phyloP scores from a whole-genome alignment of 2,888 invertebrate species.

The Barypeithes pellucidus region DNA sequence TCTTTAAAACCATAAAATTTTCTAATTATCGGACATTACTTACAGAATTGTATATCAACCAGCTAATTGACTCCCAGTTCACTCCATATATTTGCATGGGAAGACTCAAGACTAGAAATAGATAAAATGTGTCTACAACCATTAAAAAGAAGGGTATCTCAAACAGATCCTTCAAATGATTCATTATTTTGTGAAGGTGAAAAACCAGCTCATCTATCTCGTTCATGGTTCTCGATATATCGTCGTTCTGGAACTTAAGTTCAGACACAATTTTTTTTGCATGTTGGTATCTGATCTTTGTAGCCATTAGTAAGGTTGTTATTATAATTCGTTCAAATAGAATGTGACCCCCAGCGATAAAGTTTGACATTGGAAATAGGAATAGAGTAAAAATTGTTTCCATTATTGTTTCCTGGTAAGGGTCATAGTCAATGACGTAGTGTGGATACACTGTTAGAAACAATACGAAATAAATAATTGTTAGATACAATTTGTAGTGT shows the following conservation, averaged over 20 bases:
- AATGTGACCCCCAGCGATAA: not conserved
- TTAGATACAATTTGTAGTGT: too few relatives aligned
- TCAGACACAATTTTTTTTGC: too few relatives aligned
- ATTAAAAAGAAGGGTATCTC: not conserved
- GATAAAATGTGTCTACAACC: not conserved
- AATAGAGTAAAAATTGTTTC: not conserved
- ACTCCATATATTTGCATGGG: not conserved
- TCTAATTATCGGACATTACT: too few relatives aligned
- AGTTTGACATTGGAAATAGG: not conserved
- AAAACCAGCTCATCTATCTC: not conserved
- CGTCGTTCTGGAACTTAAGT: not conserved
- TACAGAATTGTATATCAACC: not conserved
- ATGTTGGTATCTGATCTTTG: too few relatives aligned
- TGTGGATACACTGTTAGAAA: not conserved
- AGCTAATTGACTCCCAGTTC: not conserved
- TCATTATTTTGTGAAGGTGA: not conserved
- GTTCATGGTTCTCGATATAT: not conserved
- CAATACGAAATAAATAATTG: not conserved
- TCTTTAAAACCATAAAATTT: too few relatives aligned
- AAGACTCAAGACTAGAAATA: not conserved
- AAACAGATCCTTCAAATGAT: not conserved
- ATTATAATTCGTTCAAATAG: not conserved
- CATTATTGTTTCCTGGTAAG: not conserved
- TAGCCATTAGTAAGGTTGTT: not conserved
- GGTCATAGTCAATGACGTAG: not conserved